Evolutionary conservation across 1,140 invertebrate species (phyloP).

Genomic region (Augochlora pura): DNA sequence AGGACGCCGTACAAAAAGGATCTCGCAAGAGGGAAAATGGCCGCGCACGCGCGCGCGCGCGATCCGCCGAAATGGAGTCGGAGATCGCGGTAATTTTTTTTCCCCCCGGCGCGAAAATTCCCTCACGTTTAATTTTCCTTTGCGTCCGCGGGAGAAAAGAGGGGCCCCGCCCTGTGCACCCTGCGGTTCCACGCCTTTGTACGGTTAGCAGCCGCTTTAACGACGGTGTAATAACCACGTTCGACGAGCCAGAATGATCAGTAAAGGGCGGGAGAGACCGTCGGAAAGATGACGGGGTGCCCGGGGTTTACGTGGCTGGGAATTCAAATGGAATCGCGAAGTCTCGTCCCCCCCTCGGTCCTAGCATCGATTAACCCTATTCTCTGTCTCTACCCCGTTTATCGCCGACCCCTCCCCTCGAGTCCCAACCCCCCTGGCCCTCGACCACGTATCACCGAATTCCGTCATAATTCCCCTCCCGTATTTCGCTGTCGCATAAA

Average conservation of each 20-base stretch:
- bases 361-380: constrained; percentile 51
- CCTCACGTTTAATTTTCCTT: constrained; percentile 10
- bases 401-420: background rate
- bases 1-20: too few relatives aligned
- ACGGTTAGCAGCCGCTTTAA: constrained; percentile 46
- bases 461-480: constrained; percentile 29
- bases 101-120: background rate
- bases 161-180: background rate
- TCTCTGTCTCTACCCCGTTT: background rate
- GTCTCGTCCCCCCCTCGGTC: constrained; percentile 8
- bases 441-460: constrained; percentile 7
- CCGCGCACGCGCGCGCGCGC: too few relatives aligned
- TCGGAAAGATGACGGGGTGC: constrained; percentile 27
- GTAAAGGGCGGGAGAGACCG: constrained; percentile 27
- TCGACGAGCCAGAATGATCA: constrained; percentile 52
- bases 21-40: background rate
- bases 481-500: constrained; percentile 5
- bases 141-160: background rate
- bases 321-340: constrained; percentile 53
- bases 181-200: constrained; percentile 29
- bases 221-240: constrained; percentile 55
- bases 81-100: constrained; percentile 1
- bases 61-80: background rate
- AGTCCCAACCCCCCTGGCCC: background rate
- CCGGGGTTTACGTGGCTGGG: constrained; percentile 37